A percentile compares a stretch with the other conserved stretches of the same genome.
Evolutionary conservation across 2,797 vertebrate genomes (phyloP).

Genomic region (Hozukius guyotensis): DNA sequence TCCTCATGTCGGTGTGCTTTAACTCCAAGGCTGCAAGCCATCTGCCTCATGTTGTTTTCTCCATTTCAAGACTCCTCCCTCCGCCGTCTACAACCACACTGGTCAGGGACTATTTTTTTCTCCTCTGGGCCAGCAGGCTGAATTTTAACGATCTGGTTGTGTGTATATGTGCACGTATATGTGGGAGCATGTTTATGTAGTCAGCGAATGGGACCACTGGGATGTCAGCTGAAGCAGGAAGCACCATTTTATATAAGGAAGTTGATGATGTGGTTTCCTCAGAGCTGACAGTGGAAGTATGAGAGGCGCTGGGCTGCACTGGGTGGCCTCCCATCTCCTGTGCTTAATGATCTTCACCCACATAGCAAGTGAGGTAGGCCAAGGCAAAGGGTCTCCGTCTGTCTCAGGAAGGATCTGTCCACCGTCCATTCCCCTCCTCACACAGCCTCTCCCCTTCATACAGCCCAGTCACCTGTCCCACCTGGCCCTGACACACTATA

Average conservation of each 20-base stretch:
- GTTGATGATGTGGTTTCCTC: conserved; percentile 52
- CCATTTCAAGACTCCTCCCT: conserved; percentile 14
- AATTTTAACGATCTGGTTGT: conserved; percentile 16
- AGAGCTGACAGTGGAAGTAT: conserved; percentile 27
- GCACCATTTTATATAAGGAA: conserved; percentile 54
- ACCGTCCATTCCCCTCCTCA: neutral
- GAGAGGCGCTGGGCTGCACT: conserved; percentile 1
- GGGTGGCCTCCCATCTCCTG: conserved; percentile 62
- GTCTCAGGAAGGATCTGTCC: conserved; percentile 48
- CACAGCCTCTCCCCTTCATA: neutral
- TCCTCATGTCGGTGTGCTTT: neutral
- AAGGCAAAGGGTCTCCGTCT: conserved; percentile 11
- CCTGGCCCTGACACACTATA: conserved; percentile 62
- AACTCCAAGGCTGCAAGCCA: conserved; percentile 9
- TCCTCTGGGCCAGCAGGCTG: neutral
- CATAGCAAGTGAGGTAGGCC: conserved; percentile 2
- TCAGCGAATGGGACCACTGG: conserved; percentile 5
- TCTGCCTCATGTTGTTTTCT: conserved; percentile 23
- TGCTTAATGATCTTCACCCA: conserved; percentile 66
- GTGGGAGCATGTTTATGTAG: neutral
- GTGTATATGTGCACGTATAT: neutral
- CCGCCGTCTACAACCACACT: neutral
- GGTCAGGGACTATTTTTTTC: conserved; percentile 10
- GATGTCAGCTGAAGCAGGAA: conserved; percentile 54
- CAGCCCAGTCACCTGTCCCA: conserved; percentile 58